Conservation (phyloP, 2,113 vertebrate species). For the Cyanocitta stelleri region DNA sequence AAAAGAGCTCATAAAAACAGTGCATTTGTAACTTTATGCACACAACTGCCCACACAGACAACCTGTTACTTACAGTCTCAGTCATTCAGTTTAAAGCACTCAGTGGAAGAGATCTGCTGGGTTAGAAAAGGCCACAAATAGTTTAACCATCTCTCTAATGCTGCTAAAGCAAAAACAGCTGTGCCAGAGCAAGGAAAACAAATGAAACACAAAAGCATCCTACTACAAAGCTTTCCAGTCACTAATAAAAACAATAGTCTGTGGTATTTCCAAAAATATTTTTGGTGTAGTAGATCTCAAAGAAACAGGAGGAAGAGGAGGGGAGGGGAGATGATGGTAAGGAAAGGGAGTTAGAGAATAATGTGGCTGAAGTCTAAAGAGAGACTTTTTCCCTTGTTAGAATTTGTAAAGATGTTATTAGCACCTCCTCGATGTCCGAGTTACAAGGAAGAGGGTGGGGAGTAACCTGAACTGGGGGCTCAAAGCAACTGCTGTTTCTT, state of each 20-base stretch:
- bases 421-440: not conserved
- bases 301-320: constrained; percentile 56
- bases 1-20: constrained; percentile 34
- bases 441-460: not conserved
- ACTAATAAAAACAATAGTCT: constrained; percentile 78
- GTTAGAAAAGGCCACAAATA: constrained; percentile 68
- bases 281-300: constrained; percentile 68
- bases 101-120: constrained; percentile 52
- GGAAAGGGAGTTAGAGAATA: not conserved
- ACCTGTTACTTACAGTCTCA: constrained; percentile 7
- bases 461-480: not conserved
- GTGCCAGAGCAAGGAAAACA: constrained; percentile 74
- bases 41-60: not conserved
- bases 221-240: constrained; percentile 73
- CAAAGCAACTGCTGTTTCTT: not conserved
- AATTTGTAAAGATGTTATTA: not conserved
- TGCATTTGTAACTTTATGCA: constrained; percentile 3
- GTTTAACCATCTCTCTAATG: constrained; percentile 71
- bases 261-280: constrained; percentile 75
- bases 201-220: constrained; percentile 71
- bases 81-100: constrained; percentile 19
- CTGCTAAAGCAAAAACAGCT: constrained; percentile 78
- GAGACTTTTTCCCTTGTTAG: not conserved
- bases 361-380: not conserved
- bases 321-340: not conserved